Conservation (phyloP, 2,113 vertebrate genomes). For the Cygnus buccinator region DNA sequence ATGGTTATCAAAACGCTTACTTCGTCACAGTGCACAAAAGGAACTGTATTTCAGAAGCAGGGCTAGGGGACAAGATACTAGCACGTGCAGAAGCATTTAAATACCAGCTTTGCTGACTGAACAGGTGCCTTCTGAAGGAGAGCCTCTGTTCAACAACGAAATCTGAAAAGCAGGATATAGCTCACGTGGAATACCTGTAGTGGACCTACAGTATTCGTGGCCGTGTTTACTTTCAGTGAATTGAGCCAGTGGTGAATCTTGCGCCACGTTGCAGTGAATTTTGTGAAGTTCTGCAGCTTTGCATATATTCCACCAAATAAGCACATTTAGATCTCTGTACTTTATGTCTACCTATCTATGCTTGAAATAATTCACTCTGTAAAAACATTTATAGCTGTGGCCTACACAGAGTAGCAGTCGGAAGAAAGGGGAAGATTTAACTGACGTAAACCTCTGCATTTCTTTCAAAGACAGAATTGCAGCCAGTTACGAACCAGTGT, state of each 20-base stretch:
- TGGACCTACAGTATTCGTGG: background rate
- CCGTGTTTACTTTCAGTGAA: background rate
- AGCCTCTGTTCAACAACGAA: background rate
- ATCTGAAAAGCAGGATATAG: background rate
- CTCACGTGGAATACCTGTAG: background rate
- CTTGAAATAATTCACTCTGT: background rate
- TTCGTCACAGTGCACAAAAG: background rate
- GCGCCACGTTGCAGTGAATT: background rate
- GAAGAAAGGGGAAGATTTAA: background rate
- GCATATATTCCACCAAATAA: background rate
- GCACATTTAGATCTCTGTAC: background rate
- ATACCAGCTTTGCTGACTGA: background rate
- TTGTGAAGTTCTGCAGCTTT: background rate
- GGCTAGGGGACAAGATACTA: background rate
- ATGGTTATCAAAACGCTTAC: background rate
- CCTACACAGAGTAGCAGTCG: background rate
- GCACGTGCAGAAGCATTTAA: background rate
- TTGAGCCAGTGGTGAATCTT: background rate
- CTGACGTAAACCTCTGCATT: background rate
- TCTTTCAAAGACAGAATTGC: constrained; percentile 18
- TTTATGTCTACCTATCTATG: background rate
- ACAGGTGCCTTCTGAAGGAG: background rate
- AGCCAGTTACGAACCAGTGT: constrained; percentile 20
- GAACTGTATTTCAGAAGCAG: background rate
- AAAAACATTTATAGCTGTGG: background rate